Evolutionary conservation across 2,797 vertebrate genomes (phyloP).

Genomic region (Limnodromus scolopaceus): DNA sequence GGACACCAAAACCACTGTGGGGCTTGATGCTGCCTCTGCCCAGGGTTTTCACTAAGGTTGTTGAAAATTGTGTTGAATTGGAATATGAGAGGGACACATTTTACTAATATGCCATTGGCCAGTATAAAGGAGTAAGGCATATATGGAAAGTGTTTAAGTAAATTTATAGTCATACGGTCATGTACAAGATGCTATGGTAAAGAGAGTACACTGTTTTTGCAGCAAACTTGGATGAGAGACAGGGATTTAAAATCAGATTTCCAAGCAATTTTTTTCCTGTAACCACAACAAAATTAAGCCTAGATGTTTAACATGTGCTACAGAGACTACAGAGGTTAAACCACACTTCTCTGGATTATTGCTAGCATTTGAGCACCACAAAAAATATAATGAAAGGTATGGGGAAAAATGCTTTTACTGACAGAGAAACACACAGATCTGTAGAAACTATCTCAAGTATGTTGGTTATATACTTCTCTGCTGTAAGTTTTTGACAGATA

Average conservation of each 20-base stretch:
- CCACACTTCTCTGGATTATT: background rate
- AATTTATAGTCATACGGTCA: background rate
- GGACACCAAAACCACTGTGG: background rate
- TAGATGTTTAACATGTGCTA: constrained; percentile 42
- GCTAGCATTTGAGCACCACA: constrained; percentile 58
- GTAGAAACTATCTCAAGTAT: constrained; percentile 55
- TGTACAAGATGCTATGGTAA: constrained; percentile 69
- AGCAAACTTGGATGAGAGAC: constrained; percentile 77
- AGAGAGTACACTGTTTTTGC: constrained; percentile 58
- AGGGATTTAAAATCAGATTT: constrained; percentile 71
- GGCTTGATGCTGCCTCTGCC: background rate
- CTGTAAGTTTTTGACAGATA: background rate
- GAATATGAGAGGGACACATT: background rate
- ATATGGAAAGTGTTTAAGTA: background rate
- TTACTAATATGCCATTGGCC: constrained; percentile 64
- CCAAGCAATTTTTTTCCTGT: constrained; percentile 28
- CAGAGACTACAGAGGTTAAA: constrained; percentile 16
- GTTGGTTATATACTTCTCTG: constrained; percentile 15
- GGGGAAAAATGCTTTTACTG: background rate
- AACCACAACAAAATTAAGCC: constrained; percentile 50
- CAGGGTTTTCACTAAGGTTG: background rate
- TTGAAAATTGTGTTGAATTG: background rate
- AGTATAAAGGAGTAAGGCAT: constrained; percentile 22
- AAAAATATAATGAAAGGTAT: background rate
- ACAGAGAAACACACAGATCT: background rate